phyloP scores from a whole-genome alignment of 1,140 invertebrate species.

The Drosophila lowei region DNA sequence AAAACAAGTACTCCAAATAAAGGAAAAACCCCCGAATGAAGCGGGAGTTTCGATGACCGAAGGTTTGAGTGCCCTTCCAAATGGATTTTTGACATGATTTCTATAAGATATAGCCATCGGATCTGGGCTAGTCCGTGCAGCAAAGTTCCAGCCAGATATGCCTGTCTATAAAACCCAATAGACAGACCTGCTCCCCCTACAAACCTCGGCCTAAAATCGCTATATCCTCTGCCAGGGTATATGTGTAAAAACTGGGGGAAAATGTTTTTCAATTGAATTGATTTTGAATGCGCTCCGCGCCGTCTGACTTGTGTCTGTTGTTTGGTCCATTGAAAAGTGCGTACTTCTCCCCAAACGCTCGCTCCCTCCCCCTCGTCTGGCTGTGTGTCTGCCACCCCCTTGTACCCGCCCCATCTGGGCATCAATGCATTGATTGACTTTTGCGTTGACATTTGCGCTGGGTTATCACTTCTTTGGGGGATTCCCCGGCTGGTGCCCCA shows the following conservation, averaged over 20 bases:
- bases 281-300: constrained; percentile 67
- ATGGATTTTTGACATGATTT: too few species aligned
- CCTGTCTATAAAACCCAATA: too few species aligned
- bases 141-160: too few species aligned
- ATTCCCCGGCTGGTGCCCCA: constrained; percentile 37
- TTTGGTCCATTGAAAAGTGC: constrained; percentile 72
- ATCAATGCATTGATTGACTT: constrained; percentile 73
- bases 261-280: constrained; percentile 77
- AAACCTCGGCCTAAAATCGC: too few species aligned
- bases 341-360: constrained; percentile 28
- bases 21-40: constrained; percentile 1
- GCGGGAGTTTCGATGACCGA: too few species aligned
- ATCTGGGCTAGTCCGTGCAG: too few species aligned
- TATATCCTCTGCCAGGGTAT: too few species aligned
- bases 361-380: constrained; percentile 20
- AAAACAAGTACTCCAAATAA: constrained; percentile 9
- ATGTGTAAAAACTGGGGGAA: constrained; percentile 28
- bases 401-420: neutral
- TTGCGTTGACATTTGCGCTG: constrained; percentile 77
- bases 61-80: too few species aligned
- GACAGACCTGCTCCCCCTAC: too few species aligned
- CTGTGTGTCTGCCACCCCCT: constrained; percentile 32
- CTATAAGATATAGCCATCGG: too few species aligned
- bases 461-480: constrained; percentile 64
- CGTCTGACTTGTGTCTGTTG: constrained; percentile 64